Evolutionary conservation across 1,140 invertebrate genomes (phyloP).

Genomic region (Trichogramma pretiosum): DNA sequence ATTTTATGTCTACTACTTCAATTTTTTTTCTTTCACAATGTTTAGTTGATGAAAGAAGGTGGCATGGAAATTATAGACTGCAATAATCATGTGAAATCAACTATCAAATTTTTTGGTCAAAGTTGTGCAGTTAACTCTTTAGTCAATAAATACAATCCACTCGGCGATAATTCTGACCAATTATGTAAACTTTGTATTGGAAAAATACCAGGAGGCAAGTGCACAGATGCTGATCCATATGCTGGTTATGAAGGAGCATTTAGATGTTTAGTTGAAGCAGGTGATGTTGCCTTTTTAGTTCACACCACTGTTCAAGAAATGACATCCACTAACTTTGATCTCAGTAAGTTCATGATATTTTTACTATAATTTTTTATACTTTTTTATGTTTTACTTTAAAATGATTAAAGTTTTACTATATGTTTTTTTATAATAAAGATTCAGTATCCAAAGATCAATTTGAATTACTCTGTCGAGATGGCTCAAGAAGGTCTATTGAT

Average conservation of each 20-base stretch:
- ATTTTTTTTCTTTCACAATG: conserved; percentile 7
- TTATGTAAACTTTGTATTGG: conserved; percentile 82
- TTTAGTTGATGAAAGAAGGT: conserved; percentile 70
- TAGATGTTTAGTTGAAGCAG: conserved; percentile 73
- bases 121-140: conserved; percentile 91
- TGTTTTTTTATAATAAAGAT: conserved; percentile 1
- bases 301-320: conserved; percentile 77
- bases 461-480: conserved; percentile 81
- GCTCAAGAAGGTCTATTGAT: conserved; percentile 57
- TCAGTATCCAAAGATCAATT: conserved; percentile 62
- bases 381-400: conserved; percentile 10
- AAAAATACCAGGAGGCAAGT: conserved; percentile 64
- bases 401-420: neutral
- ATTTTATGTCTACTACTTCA: neutral
- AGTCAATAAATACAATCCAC: conserved; percentile 87
- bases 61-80: conserved; percentile 80
- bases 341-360: conserved; percentile 42
- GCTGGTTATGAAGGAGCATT: conserved; percentile 86
- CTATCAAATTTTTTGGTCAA: conserved; percentile 78
- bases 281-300: conserved; percentile 87
- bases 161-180: conserved; percentile 72
- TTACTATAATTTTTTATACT: too few species aligned
- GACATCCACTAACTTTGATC: conserved; percentile 49
- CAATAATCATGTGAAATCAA: conserved; percentile 92
- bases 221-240: conserved; percentile 81